These are phyloP conservation scores for Meiosimyza decipiens DNA, from an alignment of 2,888 invertebrate species.

Conservation along the genomic window DNA sequence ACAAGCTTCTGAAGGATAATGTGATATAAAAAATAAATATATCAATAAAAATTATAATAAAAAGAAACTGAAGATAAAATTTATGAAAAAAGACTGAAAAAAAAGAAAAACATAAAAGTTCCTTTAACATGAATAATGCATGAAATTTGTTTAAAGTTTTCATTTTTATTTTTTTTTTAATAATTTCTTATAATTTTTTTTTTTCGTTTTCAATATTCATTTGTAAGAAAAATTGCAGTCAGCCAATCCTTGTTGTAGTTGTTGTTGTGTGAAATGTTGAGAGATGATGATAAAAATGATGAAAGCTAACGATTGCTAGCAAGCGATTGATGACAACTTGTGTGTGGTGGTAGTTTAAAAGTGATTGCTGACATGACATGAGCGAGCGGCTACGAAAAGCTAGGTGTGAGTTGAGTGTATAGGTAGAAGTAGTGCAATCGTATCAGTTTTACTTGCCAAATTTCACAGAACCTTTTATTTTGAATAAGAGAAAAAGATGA, in stretches of 20 bases:
- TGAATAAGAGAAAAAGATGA: slow-evolving; percentile 20
- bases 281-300: slow-evolving; percentile 11
- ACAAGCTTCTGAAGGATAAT: too few relatives aligned
- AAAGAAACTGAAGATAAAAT: not conserved
- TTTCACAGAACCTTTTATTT: slow-evolving; percentile 50
- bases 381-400: not conserved
- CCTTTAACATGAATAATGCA: slow-evolving; percentile 1
- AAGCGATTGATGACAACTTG: slow-evolving; percentile 18
- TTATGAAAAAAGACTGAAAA: slow-evolving; percentile 1
- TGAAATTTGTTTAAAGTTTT: slow-evolving; percentile 16
- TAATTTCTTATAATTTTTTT: not conserved
- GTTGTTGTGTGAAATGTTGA: not conserved
- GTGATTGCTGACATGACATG: not conserved
- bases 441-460: slow-evolving; percentile 51
- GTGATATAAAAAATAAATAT: not conserved
- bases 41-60: not conserved
- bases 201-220: not conserved
- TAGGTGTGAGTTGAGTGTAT: slow-evolving; percentile 7
- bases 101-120: not conserved
- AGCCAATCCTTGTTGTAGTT: slow-evolving; percentile 20
- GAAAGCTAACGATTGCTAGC: slow-evolving; percentile 1
- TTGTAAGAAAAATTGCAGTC: not conserved
- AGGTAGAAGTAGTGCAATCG: not conserved
- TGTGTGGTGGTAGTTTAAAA: not conserved
- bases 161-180: slow-evolving; percentile 6